phyloP scores from a whole-genome alignment of 2,888 invertebrate species.

The Cordilura impudica region DNA sequence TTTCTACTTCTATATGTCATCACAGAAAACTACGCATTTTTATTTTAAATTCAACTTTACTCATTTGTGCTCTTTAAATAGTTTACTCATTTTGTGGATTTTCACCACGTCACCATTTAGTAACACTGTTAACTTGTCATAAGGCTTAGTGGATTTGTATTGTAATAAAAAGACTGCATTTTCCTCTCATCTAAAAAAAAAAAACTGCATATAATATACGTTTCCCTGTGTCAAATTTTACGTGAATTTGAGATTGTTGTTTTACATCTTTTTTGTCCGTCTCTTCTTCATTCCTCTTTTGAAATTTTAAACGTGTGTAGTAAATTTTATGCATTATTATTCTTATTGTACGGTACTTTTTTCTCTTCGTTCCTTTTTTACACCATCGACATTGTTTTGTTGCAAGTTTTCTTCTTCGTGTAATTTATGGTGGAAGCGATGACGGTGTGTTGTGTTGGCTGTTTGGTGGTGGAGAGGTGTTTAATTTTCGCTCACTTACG shows the following conservation, averaged over 20 bases:
- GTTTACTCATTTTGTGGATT: neutral
- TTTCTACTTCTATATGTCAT: conserved; percentile 17
- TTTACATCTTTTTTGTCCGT: neutral
- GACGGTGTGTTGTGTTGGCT: neutral
- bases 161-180: no score
- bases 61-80: neutral
- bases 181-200: no score
- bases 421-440: neutral
- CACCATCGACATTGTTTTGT: conserved; percentile 10
- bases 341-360: conserved; percentile 48
- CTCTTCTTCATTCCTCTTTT: neutral
- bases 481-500: neutral
- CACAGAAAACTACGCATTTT: conserved; percentile 49
- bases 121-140: neutral
- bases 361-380: conserved; percentile 16
- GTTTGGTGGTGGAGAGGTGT: neutral
- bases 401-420: conserved; percentile 6
- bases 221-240: conserved; percentile 24
- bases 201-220: conserved; percentile 15
- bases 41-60: conserved; percentile 7
- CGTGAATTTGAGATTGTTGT: neutral
- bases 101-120: conserved; percentile 17
- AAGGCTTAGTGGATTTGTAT: neutral
- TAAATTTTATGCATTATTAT: conserved; percentile 40
- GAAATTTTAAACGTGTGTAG: neutral